Base-by-base conservation (phyloP, 1,140 invertebrate genomes). In the Cydia pomonella region DNA sequence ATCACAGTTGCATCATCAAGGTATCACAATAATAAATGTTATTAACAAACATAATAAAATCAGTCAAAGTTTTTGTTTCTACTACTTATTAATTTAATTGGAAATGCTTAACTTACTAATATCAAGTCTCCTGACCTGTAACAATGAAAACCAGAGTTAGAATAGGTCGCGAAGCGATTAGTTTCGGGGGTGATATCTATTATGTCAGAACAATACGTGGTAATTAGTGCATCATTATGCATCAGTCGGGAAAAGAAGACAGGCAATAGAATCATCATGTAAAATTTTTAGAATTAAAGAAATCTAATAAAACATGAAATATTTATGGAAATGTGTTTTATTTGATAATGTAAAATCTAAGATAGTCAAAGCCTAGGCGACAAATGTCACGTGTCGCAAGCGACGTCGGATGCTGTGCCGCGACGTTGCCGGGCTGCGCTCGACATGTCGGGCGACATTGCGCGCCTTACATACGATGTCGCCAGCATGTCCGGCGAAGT, bases 61-160 rank as follows among this genome's bases (percentile, higher is more conserved):
- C 53, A 59, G 53, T 59, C 53, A 23, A 59, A 59, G 53, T 59
- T 23, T 59, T 12, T 9, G 3, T 59, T 59, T 18, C 47, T 59
- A 59, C 44, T 29, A 41, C 18, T 33, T 72, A 50, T 16, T 12
- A 7, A 72, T 72, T 21, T 41, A 47, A 16, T 53, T 23, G 25
- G 13, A 69, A 69, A 69, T 69, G n/a, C 29, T 74, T 38, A 33
- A 62, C 38, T 66, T 75, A 33, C 44, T 23, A 12, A 72, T 9
- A 62, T 73, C 71, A 33, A 33, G 29, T 50, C 16, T 75, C 12
- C 38, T 76, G 62, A 79, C 72, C 84, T 83, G 80, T n/a, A 85
- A 85, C 75, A 81, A 85, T 77, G 63, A 53, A 82, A 74, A 76
- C 71, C 23, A 23, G 18, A 47, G 59, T 69, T 33, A 33, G 9